Conservation (phyloP, 2,113 vertebrate species). For the Pseudorhombus dupliciocellatus region DNA sequence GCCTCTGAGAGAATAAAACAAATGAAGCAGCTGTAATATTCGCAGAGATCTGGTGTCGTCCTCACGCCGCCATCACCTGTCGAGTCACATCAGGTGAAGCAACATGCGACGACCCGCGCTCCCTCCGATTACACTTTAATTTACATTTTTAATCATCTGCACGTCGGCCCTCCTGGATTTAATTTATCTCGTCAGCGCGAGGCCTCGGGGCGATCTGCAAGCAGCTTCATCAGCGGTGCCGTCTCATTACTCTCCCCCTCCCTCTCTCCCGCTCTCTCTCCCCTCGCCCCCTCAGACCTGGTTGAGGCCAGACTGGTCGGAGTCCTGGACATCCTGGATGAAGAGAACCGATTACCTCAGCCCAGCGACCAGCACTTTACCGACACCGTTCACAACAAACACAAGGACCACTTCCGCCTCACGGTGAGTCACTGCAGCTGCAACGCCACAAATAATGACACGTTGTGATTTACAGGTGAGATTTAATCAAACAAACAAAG, state of each 20-base stretch:
- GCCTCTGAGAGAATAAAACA: no score
- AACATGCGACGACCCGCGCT: not conserved
- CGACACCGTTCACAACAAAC: slow-evolving; percentile 91
- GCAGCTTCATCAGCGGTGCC: not conserved
- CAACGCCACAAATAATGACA: no score
- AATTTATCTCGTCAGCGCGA: not conserved
- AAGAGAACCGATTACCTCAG: slow-evolving; percentile 97
- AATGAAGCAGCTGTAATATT: no score
- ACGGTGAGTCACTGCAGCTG: slow-evolving; percentile 80
- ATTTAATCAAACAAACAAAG: no score
- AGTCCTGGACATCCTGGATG: slow-evolving; percentile 96
- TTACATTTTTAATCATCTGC: slow-evolving; percentile 15
- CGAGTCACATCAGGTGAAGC: slow-evolving; percentile 11
- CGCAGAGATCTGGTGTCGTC: no score
- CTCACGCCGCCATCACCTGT: not conserved
- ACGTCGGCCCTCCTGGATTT: not conserved
- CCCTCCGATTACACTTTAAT: slow-evolving; percentile 13
- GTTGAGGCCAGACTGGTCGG: slow-evolving; percentile 95
- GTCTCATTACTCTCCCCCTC: not conserved
- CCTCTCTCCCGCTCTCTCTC: not conserved
- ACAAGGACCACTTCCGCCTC: slow-evolving; percentile 96
- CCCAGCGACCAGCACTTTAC: slow-evolving; percentile 98
- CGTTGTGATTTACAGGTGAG: no score
- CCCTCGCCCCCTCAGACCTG: slow-evolving; percentile 83
- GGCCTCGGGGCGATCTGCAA: not conserved